phyloP scores from a whole-genome alignment of 1,140 invertebrate genomes.

The Heliconius congener region DNA sequence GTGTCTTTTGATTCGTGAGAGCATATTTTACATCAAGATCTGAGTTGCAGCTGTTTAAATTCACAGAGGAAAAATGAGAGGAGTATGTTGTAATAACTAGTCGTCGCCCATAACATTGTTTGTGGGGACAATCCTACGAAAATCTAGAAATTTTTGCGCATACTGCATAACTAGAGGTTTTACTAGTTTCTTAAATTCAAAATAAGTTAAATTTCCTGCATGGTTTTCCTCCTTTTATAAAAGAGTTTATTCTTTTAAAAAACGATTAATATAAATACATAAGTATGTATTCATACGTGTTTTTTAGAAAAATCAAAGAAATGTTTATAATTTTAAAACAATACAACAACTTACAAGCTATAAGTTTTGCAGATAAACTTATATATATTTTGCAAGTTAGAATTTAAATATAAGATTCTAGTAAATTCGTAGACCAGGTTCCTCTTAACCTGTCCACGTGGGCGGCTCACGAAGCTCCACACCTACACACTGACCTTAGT shows the following conservation, averaged over 20 bases:
- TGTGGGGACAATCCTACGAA: too few relatives aligned
- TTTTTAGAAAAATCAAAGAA: too few relatives aligned
- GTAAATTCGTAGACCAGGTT: conserved; percentile 43
- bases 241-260: too few relatives aligned
- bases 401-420: conserved; percentile 29
- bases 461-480: conserved; percentile 58
- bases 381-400: not conserved
- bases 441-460: conserved; percentile 60
- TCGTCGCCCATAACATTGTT: too few relatives aligned
- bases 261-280: too few relatives aligned
- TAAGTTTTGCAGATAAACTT: not conserved
- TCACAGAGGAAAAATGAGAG: not conserved
- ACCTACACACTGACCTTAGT: conserved; percentile 66
- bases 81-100: not conserved
- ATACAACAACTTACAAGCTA: not conserved
- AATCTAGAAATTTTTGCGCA: not conserved
- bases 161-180: too few relatives aligned
- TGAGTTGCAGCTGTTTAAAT: conserved; percentile 4
- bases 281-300: too few relatives aligned
- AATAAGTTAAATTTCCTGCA: too few relatives aligned
- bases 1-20: not conserved
- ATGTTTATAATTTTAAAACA: too few relatives aligned
- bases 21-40: not conserved
- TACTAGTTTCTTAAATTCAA: too few relatives aligned
- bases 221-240: too few relatives aligned